Evolutionary conservation across 1,140 invertebrate genomes (phyloP).

Genomic region (Heliconius eleuchia): DNA sequence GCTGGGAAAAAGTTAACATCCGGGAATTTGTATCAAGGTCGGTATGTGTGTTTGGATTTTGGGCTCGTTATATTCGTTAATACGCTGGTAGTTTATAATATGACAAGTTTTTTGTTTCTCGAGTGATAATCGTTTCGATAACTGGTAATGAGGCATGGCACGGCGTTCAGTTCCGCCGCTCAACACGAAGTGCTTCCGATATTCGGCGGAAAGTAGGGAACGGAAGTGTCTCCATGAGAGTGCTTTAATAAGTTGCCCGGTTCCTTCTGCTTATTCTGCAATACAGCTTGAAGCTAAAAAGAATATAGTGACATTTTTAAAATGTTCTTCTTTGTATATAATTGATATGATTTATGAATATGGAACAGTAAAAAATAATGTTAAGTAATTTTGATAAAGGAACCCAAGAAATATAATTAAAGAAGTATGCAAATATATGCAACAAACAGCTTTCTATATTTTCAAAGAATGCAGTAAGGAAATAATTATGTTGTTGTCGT

Average conservation of each 20-base stretch:
- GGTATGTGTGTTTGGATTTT: neutral
- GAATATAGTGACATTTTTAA: no score
- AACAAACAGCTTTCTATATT: neutral
- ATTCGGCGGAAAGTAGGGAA: neutral
- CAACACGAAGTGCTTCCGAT: neutral
- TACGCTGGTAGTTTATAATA: neutral
- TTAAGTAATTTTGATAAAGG: no score
- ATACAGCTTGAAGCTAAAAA: neutral
- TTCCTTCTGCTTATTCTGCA: neutral
- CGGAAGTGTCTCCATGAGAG: neutral
- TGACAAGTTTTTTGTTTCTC: no score
- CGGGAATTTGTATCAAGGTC: conserved; percentile 38
- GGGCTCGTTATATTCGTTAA: neutral
- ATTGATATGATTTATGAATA: no score
- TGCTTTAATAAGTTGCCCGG: neutral
- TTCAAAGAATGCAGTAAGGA: neutral
- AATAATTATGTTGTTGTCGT: neutral
- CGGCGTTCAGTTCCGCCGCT: neutral
- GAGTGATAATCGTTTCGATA: neutral
- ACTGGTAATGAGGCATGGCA: neutral
- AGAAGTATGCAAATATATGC: neutral
- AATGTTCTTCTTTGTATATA: no score
- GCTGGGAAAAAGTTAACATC: conserved; percentile 38
- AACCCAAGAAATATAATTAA: no score
- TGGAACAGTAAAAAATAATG: no score